Evolutionary conservation across 2,113 vertebrate species (phyloP), one percentile per base, ranked within the genome.

Genomic region (Carettochelys insculpta): DNA sequence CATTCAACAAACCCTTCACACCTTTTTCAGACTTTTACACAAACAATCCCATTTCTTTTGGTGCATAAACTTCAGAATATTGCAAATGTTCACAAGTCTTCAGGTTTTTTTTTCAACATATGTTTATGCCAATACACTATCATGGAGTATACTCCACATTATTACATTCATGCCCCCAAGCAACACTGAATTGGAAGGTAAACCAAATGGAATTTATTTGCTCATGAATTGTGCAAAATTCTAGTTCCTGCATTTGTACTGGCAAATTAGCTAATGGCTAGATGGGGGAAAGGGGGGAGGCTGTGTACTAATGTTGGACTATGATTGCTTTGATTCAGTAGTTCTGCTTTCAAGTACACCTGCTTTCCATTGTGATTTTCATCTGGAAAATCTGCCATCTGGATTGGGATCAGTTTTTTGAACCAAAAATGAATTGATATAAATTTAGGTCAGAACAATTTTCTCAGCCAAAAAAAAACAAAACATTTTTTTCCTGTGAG

Each of bases 201-300:
- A 94, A 96, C 80, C 93, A 92, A 92, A 94, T 96, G 87, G 89
- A 84, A 89, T 86, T 95, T 94, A 76, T 95, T 95, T 95, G 83
- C 85, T 88, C 94, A 71, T 94, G 80, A 95, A 95, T 97, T 79
- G 77, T 88, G 90, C 86, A 96, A 87, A 94, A 84, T 96, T 85
- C 90, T 80, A 90, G 77, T 86, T 92, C 61, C 48, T 88, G 47
- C 9, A 80, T 92, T 92, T 94, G 86, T 73, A 93, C 87, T 79
- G 80, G 7, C 43, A 92, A 87, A 65, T 89, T 77, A 97, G 43
- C 19, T 92, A 82, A 82, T 84, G 83, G 53, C 61, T 89, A 1
- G 48, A 34, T 38, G 51, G 43, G 51, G 88, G 92, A n/a, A n/a
- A n/a, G n/a, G n/a, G n/a, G n/a, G n/a, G n/a, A n/a, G 89, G 50